phyloP scores from a whole-genome alignment of 2,797 vertebrate genomes.

The Channa striata region DNA sequence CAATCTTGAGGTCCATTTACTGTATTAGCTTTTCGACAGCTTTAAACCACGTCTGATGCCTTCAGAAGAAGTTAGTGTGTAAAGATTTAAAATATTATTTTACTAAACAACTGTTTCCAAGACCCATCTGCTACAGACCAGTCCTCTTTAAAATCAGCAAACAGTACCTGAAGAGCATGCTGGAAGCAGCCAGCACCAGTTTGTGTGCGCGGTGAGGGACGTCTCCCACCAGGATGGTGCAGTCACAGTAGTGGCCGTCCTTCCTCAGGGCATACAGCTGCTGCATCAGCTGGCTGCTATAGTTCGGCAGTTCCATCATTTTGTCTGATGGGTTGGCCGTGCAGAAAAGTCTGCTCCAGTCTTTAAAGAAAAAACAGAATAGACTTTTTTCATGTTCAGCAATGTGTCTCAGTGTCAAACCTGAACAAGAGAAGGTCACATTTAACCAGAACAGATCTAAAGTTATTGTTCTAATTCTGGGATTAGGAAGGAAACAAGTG shows the following conservation, averaged over 20 bases:
- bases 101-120: neutral
- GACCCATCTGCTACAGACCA: neutral
- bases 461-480: no score
- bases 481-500: no score
- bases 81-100: neutral
- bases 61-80: no score
- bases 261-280: slow-evolving; percentile 88
- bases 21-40: neutral
- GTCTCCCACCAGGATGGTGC: slow-evolving; percentile 87
- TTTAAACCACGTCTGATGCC: no score
- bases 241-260: slow-evolving; percentile 90
- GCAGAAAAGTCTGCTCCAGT: neutral
- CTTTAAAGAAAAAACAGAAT: neutral
- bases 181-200: slow-evolving; percentile 90
- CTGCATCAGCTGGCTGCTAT: slow-evolving; percentile 90
- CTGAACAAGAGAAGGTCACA: no score
- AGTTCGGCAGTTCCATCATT: slow-evolving; percentile 89
- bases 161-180: slow-evolving; percentile 88
- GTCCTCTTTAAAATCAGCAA: neutral
- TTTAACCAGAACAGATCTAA: no score
- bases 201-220: slow-evolving; percentile 88
- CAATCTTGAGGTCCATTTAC: neutral
- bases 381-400: no score
- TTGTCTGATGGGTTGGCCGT: neutral
- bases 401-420: no score